phyloP scores from a whole-genome alignment of 2,888 invertebrate genomes.

The Dynastes grantii region DNA sequence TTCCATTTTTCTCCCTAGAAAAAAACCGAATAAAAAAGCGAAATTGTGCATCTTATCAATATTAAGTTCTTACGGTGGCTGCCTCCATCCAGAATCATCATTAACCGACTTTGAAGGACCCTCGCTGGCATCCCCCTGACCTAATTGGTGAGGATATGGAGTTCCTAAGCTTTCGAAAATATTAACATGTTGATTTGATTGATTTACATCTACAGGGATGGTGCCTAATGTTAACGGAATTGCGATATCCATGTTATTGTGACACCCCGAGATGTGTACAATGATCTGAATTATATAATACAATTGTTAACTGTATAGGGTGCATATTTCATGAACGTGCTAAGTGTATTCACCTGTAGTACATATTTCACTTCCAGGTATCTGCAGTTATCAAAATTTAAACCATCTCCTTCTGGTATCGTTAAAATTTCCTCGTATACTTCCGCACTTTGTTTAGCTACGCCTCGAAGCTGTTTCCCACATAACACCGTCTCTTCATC shows the following conservation, averaged over 20 bases:
- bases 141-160: conserved; percentile 12
- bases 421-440: not conserved
- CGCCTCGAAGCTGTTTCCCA: not conserved
- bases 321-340: not conserved
- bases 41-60: not conserved
- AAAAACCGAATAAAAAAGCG: not conserved
- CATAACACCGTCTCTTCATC: not conserved
- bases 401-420: not conserved
- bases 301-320: not conserved
- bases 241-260: not conserved
- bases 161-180: not conserved
- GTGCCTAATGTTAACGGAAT: conserved; percentile 23
- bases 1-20: not conserved
- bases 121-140: not conserved
- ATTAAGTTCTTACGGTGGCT: not conserved
- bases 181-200: not conserved
- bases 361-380: not conserved
- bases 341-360: not conserved
- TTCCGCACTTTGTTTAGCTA: conserved; percentile 2
- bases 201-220: not conserved
- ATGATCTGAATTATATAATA: not conserved
- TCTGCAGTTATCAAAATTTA: conserved; percentile 27
- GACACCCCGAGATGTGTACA: not conserved
- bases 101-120: not conserved
- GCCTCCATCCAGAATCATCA: not conserved